These are phyloP conservation scores for Pygoscelis antarcticus DNA, from an alignment of 2,113 vertebrate genomes.

Conservation along the genomic window DNA sequence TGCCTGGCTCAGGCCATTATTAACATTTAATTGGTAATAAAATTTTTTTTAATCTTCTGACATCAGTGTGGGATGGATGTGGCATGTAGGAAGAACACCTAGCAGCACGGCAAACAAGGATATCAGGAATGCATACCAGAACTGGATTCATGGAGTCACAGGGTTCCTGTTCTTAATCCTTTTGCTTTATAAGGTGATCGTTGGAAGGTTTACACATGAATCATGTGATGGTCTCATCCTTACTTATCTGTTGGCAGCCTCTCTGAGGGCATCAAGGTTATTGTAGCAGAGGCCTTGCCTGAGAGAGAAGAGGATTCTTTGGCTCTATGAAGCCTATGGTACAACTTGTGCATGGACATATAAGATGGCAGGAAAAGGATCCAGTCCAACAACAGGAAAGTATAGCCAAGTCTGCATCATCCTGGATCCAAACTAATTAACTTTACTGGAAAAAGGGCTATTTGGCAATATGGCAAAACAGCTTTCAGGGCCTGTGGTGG, in stretches of 20 bases:
- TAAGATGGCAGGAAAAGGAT: neutral
- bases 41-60: neutral
- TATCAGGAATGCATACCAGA: neutral
- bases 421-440: neutral
- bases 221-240: neutral
- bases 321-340: neutral
- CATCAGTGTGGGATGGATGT: neutral
- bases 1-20: neutral
- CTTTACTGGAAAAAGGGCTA: neutral
- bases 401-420: neutral
- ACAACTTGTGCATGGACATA: neutral
- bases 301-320: neutral
- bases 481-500: neutral
- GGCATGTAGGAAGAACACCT: neutral
- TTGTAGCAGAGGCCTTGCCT: neutral
- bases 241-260: neutral
- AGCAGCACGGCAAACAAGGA: neutral
- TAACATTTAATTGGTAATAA: neutral
- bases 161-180: neutral
- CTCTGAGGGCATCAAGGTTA: neutral
- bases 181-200: neutral
- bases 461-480: constrained; percentile 1
- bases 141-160: neutral
- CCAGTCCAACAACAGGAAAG: neutral
- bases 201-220: neutral